phyloP scores from a whole-genome alignment of 2,888 invertebrate species.

The Cybosia mesomella region DNA sequence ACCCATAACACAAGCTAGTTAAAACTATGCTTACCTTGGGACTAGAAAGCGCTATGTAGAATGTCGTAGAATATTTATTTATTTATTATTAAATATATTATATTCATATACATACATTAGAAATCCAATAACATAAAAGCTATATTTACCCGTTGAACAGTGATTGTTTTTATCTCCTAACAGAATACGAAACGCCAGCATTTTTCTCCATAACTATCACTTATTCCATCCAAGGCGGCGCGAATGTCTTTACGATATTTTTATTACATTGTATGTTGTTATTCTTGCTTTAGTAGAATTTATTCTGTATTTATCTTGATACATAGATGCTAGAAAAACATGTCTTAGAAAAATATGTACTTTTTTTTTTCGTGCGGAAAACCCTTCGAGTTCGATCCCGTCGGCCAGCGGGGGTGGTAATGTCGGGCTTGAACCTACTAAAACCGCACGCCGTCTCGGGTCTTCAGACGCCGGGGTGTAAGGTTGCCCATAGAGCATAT shows the following conservation, averaged over 20 bases:
- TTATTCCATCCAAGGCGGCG: slow-evolving; percentile 15
- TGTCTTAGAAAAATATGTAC: slow-evolving; percentile 5
- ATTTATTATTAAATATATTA: too few relatives aligned
- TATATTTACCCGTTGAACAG: neutral
- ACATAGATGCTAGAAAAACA: slow-evolving; percentile 42
- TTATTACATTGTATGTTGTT: slow-evolving; percentile 49
- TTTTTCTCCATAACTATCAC: slow-evolving; percentile 22
- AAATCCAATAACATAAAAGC: slow-evolving; percentile 6
- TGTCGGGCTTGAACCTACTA: too few relatives aligned
- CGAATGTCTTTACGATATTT: slow-evolving; percentile 59
- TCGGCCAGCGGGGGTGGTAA: too few relatives aligned
- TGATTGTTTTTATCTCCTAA: slow-evolving; percentile 16
- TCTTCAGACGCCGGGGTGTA: too few relatives aligned
- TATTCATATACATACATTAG: neutral
- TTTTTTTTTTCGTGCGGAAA: too few relatives aligned
- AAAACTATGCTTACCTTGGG: too few relatives aligned
- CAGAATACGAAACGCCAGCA: neutral
- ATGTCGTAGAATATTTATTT: too few relatives aligned
- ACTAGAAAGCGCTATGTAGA: too few relatives aligned
- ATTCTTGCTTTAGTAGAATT: slow-evolving; percentile 50
- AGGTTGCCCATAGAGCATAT: too few relatives aligned
- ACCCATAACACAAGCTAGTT: too few relatives aligned
- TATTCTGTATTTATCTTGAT: slow-evolving; percentile 58
- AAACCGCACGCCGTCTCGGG: too few relatives aligned
- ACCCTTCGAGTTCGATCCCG: too few relatives aligned